These are phyloP conservation scores for Ctenodactylus gundi DNA, from an alignment of 2,113 vertebrate species.

Conservation along the genomic window DNA sequence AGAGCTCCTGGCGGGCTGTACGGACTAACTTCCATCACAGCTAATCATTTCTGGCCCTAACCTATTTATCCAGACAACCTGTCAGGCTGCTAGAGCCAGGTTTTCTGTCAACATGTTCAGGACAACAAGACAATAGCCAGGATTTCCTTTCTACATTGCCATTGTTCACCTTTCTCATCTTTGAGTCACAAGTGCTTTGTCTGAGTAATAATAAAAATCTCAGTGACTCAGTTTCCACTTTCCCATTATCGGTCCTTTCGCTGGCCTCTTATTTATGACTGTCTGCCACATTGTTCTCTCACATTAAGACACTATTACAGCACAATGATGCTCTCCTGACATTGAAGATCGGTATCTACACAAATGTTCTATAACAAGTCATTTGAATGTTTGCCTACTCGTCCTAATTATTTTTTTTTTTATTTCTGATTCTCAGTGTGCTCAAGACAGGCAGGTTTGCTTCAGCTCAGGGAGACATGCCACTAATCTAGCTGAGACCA, in stretches of 20 bases:
- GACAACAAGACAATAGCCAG: constrained; percentile 65
- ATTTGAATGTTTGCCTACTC: constrained; percentile 83
- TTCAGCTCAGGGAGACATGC: constrained; percentile 49
- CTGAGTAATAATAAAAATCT: constrained; percentile 58
- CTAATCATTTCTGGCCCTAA: constrained; percentile 77
- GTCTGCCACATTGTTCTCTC: constrained; percentile 60
- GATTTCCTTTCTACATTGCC: constrained; percentile 49
- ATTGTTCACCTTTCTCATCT: constrained; percentile 50
- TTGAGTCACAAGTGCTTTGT: constrained; percentile 68
- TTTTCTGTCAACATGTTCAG: constrained; percentile 74
- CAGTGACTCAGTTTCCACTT: constrained; percentile 82
- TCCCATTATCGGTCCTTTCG: constrained; percentile 63
- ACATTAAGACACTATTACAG: constrained; percentile 68
- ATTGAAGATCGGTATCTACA: constrained; percentile 77
- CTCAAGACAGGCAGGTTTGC: constrained; percentile 61
- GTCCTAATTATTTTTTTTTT: constrained; percentile 82
- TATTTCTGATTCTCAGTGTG: constrained; percentile 63
- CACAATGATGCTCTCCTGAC: constrained; percentile 79
- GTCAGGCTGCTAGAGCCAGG: constrained; percentile 77
- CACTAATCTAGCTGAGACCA: constrained; percentile 63
- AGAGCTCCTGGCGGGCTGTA: constrained; percentile 65
- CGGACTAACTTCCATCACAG: constrained; percentile 77
- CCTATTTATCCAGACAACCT: constrained; percentile 82
- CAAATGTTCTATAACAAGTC: constrained; percentile 77
- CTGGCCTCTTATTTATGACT: constrained; percentile 73